These are phyloP conservation scores for Elaeidobius kamerunicus DNA, from an alignment of 2,888 invertebrate genomes.

Conservation along the genomic window DNA sequence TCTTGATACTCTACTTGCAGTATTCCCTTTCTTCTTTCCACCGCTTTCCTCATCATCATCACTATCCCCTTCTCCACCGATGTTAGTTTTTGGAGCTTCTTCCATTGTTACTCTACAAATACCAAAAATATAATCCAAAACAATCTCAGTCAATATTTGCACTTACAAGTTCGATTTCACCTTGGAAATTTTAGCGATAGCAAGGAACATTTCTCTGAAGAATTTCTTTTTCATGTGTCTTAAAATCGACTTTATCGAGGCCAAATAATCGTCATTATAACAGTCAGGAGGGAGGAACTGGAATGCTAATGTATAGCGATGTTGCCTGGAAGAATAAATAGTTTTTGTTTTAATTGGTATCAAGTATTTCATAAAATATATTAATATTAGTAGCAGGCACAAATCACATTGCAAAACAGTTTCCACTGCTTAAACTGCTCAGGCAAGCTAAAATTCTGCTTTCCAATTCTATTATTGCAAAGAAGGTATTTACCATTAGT, in stretches of 20 bases:
- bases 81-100: conserved; percentile 35
- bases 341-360: no score
- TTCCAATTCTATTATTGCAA: no score
- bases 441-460: no score
- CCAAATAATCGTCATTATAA: conserved; percentile 70
- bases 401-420: no score
- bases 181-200: conserved; percentile 60
- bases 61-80: conserved; percentile 6
- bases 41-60: conserved; percentile 45
- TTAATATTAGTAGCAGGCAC: no score
- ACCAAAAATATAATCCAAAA: background rate
- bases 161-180: conserved; percentile 54
- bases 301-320: conserved; percentile 68
- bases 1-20: conserved; percentile 19
- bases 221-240: conserved; percentile 72
- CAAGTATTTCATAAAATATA: no score
- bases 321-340: conserved; percentile 43
- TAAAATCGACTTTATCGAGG: conserved; percentile 68
- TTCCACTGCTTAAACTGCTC: no score
- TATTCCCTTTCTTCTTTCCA: conserved; percentile 37
- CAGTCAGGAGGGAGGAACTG: conserved; percentile 69
- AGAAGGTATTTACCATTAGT: no score
- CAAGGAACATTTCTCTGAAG: conserved; percentile 63
- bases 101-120: conserved; percentile 49
- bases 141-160: conserved; percentile 2